phyloP scores from a whole-genome alignment of 2,113 vertebrate species.

The Vicugna pacos region DNA sequence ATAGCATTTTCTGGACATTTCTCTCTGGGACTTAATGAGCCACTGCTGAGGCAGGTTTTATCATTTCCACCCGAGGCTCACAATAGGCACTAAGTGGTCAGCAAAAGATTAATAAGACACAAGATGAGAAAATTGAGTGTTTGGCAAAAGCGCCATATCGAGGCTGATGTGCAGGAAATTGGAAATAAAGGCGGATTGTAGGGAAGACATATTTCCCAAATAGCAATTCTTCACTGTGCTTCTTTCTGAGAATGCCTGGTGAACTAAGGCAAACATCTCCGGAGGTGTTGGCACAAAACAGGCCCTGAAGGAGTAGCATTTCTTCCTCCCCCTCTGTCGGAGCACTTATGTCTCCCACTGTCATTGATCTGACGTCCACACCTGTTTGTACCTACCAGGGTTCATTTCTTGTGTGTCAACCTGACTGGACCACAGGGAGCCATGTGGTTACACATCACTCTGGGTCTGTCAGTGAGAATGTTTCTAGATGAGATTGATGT shows the following conservation, averaged over 20 bases:
- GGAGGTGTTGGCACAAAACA: neutral
- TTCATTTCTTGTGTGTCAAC: neutral
- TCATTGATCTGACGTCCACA: neutral
- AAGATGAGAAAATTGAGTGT: conserved; percentile 39
- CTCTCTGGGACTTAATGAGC: conserved; percentile 48
- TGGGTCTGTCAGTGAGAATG: too few relatives aligned
- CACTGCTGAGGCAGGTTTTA: conserved; percentile 5
- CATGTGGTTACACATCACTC: neutral
- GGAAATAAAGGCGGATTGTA: neutral
- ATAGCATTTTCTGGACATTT: neutral
- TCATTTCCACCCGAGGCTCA: conserved; percentile 37
- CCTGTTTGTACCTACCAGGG: neutral
- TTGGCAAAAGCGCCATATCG: neutral
- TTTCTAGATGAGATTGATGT: neutral
- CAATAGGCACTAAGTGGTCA: neutral
- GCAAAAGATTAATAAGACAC: conserved; percentile 62
- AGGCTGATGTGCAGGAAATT: neutral
- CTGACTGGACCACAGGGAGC: neutral
- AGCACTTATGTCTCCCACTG: neutral
- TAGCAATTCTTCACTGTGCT: neutral
- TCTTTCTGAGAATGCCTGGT: neutral
- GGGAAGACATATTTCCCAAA: neutral
- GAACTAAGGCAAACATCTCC: neutral
- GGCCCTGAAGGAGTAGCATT: neutral
- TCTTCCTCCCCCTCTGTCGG: neutral